Conservation (phyloP, 2,113 vertebrate species). For the Myrmophylax atrothorax region DNA sequence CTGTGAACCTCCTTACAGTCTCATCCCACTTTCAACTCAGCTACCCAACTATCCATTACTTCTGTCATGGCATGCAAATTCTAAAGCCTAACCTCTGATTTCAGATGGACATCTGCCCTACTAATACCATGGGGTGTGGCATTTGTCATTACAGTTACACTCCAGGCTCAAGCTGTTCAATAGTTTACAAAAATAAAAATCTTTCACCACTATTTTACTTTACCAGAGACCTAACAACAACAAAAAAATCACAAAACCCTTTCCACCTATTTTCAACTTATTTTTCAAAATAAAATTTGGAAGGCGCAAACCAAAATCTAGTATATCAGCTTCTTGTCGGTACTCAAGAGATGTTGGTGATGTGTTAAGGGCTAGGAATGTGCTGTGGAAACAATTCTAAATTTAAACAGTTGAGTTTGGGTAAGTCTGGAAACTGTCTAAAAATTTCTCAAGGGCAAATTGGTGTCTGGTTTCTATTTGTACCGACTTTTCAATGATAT, state of each 20-base stretch:
- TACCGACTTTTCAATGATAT: background rate
- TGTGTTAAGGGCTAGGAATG: constrained; percentile 56
- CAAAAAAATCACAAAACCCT: background rate
- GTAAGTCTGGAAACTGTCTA: constrained; percentile 53
- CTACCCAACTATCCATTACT: background rate
- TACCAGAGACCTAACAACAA: background rate
- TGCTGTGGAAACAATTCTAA: constrained; percentile 59
- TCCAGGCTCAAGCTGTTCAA: background rate
- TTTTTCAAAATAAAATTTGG: background rate
- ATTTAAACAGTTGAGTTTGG: constrained; percentile 57
- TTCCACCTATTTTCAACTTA: background rate
- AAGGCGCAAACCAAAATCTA: background rate
- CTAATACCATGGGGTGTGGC: accelerated
- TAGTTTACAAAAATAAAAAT: background rate
- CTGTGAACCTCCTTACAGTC: accelerated
- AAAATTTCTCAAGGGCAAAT: constrained; percentile 18
- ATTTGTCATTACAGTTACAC: background rate
- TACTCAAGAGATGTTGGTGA: constrained; percentile 20
- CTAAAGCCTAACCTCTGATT: background rate
- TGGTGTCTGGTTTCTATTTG: constrained; percentile 27
- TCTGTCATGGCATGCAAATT: background rate
- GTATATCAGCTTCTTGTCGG: background rate
- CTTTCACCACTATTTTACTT: background rate
- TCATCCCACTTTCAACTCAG: background rate
- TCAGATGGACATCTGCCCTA: background rate